These are phyloP conservation scores for Zele albiditarsus DNA, from an alignment of 2,888 invertebrate genomes.

Conservation along the genomic window DNA sequence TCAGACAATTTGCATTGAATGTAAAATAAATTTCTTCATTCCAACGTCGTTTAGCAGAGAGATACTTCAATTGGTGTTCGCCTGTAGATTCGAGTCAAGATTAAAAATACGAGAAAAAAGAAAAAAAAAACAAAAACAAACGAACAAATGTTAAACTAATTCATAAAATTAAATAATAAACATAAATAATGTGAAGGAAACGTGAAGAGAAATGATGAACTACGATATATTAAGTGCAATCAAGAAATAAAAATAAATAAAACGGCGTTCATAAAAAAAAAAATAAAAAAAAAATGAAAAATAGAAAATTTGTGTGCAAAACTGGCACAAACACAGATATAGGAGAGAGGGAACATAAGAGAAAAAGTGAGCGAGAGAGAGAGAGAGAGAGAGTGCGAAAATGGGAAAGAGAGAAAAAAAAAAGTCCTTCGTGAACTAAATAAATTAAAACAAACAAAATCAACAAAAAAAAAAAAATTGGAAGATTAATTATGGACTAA, in stretches of 20 bases:
- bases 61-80: constrained; percentile 9
- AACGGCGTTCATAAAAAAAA: neutral
- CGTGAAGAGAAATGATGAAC: neutral
- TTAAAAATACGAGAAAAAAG: neutral
- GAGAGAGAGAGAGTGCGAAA: neutral
- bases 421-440: neutral
- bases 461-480: constrained; percentile 40
- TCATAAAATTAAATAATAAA: constrained; percentile 8
- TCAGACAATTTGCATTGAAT: neutral
- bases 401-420: constrained; percentile 40
- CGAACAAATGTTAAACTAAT: neutral
- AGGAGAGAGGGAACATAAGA: neutral
- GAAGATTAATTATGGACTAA: constrained; percentile 36
- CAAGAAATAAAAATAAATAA: neutral
- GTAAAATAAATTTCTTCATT: neutral
- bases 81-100: neutral
- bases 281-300: neutral
- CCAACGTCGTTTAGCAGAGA: constrained; percentile 11
- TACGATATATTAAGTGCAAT: neutral
- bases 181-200: constrained; percentile 10
- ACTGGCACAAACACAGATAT: neutral
- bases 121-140: no score
- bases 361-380: neutral
- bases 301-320: neutral
- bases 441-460: constrained; percentile 24